Conservation (phyloP, 1,140 invertebrate species). For the Thaumetopoea pityocampa region DNA sequence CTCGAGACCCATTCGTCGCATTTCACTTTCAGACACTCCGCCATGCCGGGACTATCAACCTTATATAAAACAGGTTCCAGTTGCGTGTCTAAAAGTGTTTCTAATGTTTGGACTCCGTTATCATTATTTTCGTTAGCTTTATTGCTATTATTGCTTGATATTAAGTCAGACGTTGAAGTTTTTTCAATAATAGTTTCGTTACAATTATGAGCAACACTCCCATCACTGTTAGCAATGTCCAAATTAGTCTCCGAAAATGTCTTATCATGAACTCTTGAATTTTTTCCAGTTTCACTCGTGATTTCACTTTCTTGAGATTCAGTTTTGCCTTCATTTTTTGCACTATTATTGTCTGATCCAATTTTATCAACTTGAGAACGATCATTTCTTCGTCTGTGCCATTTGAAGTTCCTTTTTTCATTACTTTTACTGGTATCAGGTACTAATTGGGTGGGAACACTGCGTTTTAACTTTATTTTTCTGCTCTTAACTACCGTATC, state of each 20-base stretch:
- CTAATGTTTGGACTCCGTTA: background rate
- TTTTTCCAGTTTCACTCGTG: background rate
- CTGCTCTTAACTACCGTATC: background rate
- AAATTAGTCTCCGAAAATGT: background rate
- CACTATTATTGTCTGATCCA: background rate
- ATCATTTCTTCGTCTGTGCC: slow-evolving; percentile 19
- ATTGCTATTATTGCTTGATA: slow-evolving; percentile 16
- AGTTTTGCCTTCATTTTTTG: background rate
- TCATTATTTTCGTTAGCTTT: slow-evolving; percentile 24
- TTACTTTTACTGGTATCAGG: background rate
- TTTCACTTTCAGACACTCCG: slow-evolving; percentile 37
- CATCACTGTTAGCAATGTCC: slow-evolving; percentile 14
- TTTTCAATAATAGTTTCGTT: slow-evolving; percentile 26
- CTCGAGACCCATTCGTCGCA: slow-evolving; percentile 54
- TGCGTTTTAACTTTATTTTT: slow-evolving; percentile 25
- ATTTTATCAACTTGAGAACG: background rate
- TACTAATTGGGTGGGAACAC: slow-evolving; percentile 3
- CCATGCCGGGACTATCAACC: slow-evolving; percentile 38
- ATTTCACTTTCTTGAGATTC: background rate
- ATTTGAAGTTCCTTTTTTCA: slow-evolving; percentile 28
- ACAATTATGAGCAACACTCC: slow-evolving; percentile 4
- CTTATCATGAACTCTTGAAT: background rate
- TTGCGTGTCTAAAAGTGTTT: too few species aligned
- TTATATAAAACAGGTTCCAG: too few species aligned
- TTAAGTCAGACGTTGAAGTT: slow-evolving; percentile 26